Conservation (phyloP, 1,140 invertebrate species). For the Ericerus pela region DNA sequence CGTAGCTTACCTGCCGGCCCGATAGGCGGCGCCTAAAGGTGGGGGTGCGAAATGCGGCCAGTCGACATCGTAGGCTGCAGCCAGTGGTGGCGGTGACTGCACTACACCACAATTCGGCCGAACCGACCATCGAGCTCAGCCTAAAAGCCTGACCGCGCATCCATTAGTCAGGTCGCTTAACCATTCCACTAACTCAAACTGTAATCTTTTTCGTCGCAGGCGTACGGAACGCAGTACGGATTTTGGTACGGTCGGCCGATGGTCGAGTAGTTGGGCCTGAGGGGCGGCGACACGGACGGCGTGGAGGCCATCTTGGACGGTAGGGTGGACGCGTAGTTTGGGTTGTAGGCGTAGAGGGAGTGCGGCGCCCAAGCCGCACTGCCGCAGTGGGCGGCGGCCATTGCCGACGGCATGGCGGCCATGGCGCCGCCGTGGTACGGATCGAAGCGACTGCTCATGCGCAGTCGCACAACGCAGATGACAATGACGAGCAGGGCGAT, state of each 20-base stretch:
- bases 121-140: no score
- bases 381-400: conserved; percentile 29
- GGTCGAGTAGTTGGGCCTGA: conserved; percentile 24
- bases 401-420: conserved; percentile 39
- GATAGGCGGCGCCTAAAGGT: no score
- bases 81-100: no score
- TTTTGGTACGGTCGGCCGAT: conserved; percentile 24
- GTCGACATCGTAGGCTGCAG: no score
- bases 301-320: conserved; percentile 24
- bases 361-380: conserved; percentile 24
- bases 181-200: conserved; percentile 10
- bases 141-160: no score
- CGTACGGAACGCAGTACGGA: conserved; percentile 17
- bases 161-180: no score
- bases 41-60: no score
- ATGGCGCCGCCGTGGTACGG: conserved; percentile 49
- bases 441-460: conserved; percentile 35
- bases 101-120: no score
- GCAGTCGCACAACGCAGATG: conserved; percentile 63
- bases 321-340: conserved; percentile 24
- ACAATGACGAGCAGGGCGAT: conserved; percentile 74
- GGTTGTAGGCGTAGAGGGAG: conserved; percentile 21
- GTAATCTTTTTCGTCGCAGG: conserved; percentile 16
- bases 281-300: conserved; percentile 23
- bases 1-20: no score